phyloP scores from a whole-genome alignment of 2,797 vertebrate genomes.

The Lacerta viridis region DNA sequence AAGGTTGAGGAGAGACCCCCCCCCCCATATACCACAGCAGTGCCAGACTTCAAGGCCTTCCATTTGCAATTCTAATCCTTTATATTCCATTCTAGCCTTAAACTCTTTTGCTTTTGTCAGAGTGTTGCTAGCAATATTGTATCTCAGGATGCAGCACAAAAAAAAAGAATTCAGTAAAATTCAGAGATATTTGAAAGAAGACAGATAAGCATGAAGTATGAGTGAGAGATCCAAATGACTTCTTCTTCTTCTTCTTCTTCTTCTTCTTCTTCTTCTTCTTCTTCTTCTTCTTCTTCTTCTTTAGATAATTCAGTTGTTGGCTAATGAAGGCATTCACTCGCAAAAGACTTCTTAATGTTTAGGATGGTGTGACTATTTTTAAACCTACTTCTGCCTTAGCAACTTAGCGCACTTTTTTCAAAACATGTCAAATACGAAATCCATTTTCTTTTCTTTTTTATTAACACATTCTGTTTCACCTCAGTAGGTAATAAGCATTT shows the following conservation, averaged over 20 bases:
- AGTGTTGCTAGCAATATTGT: not conserved
- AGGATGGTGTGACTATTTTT: not conserved
- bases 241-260: not conserved
- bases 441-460: slow-evolving; percentile 2
- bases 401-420: not conserved
- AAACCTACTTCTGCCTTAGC: slow-evolving; percentile 5
- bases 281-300: not conserved
- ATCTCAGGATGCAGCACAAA: not conserved
- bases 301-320: not conserved
- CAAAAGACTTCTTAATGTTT: not conserved
- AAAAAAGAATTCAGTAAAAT: not conserved
- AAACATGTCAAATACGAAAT: not conserved
- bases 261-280: not conserved
- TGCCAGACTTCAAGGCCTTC: not conserved
- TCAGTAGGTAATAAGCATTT: slow-evolving; percentile 15
- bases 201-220: not conserved
- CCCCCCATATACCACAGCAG: not conserved
- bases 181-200: not conserved
- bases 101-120: not conserved
- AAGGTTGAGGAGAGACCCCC: not conserved
- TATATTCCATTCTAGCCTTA: not conserved
- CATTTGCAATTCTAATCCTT: not conserved
- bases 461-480: slow-evolving; percentile 4
- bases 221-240: not conserved
- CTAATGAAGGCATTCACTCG: not conserved